Conservation (phyloP, 2,113 vertebrate species). For the Stictonetta naevosa region DNA sequence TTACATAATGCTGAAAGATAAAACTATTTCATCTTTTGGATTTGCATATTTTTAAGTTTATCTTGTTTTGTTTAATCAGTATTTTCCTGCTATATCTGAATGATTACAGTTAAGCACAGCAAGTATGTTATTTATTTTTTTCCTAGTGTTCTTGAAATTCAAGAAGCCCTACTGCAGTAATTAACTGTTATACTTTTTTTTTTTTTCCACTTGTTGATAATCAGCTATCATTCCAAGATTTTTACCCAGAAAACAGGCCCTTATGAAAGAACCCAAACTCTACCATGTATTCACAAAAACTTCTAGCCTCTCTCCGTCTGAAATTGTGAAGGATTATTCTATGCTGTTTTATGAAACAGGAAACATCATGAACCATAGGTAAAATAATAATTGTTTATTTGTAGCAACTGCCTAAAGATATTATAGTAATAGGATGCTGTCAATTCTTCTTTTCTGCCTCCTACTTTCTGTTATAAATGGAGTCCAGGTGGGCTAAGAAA, state of each 20-base stretch:
- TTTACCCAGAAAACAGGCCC: background rate
- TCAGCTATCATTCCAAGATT: background rate
- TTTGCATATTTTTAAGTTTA: slow-evolving; percentile 15
- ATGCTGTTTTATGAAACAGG: background rate
- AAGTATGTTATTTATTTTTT: background rate
- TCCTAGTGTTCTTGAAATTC: background rate
- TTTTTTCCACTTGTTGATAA: background rate
- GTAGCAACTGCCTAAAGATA: background rate
- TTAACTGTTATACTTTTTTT: background rate
- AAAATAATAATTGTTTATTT: slow-evolving; percentile 18
- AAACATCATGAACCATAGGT: background rate
- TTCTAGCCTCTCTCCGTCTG: background rate
- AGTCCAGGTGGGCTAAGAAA: background rate
- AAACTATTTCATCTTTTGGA: background rate
- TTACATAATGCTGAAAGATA: background rate
- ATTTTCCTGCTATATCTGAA: background rate
- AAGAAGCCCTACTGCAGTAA: background rate
- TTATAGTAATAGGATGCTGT: background rate
- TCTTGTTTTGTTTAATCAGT: background rate
- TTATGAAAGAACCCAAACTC: background rate
- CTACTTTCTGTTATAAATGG: background rate
- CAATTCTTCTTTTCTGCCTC: background rate
- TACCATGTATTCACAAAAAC: background rate
- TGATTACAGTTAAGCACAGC: background rate
- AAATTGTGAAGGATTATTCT: background rate